A percentile compares a stretch with the other conserved stretches of the same genome.
Conservation (phyloP, 2,888 invertebrate species). For the Megaustenia siamemsis region DNA sequence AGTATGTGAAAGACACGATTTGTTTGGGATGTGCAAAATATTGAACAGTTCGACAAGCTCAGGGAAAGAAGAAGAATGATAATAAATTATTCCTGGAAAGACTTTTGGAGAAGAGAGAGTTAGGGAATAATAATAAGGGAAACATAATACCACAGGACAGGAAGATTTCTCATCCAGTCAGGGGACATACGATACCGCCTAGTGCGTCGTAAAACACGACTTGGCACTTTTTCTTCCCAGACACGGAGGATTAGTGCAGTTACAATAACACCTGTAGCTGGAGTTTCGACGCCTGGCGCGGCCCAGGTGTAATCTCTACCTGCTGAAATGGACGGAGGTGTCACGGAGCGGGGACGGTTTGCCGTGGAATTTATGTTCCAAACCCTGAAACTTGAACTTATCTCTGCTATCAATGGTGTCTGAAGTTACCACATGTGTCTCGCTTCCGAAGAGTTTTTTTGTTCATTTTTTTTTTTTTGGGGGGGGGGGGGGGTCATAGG, state of each 20-base stretch:
- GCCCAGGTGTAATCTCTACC: background rate
- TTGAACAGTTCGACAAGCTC: too few relatives aligned
- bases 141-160: too few relatives aligned
- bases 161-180: background rate
- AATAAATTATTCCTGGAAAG: too few relatives aligned
- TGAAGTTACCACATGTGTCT: background rate
- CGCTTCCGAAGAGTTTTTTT: background rate
- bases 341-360: background rate
- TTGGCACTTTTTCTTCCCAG: background rate
- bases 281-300: background rate
- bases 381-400: constrained; percentile 14
- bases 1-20: too few relatives aligned
- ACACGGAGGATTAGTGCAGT: background rate
- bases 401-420: background rate
- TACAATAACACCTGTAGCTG: constrained; percentile 12
- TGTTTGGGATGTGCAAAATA: too few relatives aligned
- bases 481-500: too few relatives aligned
- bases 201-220: background rate
- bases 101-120: too few relatives aligned
- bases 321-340: background rate
- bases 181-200: background rate
- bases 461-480: too few relatives aligned
- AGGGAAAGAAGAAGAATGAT: too few relatives aligned
- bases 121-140: too few relatives aligned
- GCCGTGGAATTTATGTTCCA: background rate